Conservation (phyloP, 2,888 invertebrate species). For the Lasiommata megera region DNA sequence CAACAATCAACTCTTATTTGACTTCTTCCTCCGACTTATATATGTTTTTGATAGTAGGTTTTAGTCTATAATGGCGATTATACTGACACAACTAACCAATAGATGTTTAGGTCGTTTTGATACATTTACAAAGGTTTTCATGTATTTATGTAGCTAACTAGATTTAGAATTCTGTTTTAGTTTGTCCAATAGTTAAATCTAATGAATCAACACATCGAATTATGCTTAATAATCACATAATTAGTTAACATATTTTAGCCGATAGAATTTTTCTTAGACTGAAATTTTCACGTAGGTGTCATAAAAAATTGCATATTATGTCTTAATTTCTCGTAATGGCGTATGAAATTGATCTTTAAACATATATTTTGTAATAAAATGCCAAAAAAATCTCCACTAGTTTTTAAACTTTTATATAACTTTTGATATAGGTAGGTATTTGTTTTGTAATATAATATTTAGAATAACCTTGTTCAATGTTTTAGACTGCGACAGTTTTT, state of each 20-base stretch:
- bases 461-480: neutral
- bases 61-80: too few relatives aligned
- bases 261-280: neutral
- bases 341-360: neutral
- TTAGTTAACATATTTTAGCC: neutral
- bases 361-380: conserved; percentile 14
- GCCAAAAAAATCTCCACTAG: conserved; percentile 18
- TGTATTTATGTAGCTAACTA: conserved; percentile 10
- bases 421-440: neutral
- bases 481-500: neutral
- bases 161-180: neutral
- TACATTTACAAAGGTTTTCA: conserved; percentile 47
- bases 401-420: neutral
- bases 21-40: too few relatives aligned
- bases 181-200: neutral
- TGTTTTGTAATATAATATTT: neutral
- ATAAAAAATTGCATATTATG: neutral
- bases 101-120: conserved; percentile 46
- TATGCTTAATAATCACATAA: neutral
- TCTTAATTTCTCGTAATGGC: neutral
- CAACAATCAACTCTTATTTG: too few relatives aligned
- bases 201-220: neutral
- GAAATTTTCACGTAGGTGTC: neutral
- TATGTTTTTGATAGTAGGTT: too few relatives aligned
- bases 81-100: too few relatives aligned